Evolutionary conservation across 1,140 invertebrate species (phyloP).

Genomic region (Meloidogyne hapla): DNA sequence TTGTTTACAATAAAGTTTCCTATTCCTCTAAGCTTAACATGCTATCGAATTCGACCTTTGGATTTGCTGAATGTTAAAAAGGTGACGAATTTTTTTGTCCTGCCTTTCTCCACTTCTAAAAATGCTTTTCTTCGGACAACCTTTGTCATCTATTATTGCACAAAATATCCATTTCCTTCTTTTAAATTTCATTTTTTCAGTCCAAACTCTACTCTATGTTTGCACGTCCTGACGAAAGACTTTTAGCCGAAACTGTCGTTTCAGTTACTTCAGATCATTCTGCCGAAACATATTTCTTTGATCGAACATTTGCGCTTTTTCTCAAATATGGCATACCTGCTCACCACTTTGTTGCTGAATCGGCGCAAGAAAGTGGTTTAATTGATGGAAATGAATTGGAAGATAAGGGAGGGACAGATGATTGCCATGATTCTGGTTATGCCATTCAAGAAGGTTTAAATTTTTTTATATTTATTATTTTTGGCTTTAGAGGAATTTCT

Average conservation of each 20-base stretch:
- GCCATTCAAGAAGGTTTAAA: too few species aligned
- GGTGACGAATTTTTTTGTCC: conserved; percentile 22
- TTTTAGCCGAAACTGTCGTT: conserved; percentile 24
- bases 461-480: too few species aligned
- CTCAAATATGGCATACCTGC: conserved; percentile 44
- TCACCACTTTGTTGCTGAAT: conserved; percentile 38
- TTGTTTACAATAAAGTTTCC: conserved; percentile 41
- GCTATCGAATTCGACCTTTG: conserved; percentile 40
- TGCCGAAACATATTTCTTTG: conserved; percentile 48
- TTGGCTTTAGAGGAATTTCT: too few species aligned
- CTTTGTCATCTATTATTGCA: not conserved
- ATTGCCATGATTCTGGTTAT: not conserved
- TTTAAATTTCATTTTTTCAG: conserved; percentile 32
- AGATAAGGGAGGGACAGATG: not conserved
- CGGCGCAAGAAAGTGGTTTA: not conserved
- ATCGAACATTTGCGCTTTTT: conserved; percentile 37
- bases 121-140: too few species aligned
- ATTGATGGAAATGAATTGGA: not conserved
- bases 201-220: conserved; percentile 27
- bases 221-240: conserved; percentile 21
- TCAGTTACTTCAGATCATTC: conserved; percentile 17
- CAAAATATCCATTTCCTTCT: not conserved
- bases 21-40: conserved; percentile 44
- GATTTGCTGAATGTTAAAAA: conserved; percentile 35
- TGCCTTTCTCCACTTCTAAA: too few species aligned